These are phyloP conservation scores for Mastacembelus armatus DNA, from an alignment of 2,797 vertebrate species.

Conservation along the genomic window DNA sequence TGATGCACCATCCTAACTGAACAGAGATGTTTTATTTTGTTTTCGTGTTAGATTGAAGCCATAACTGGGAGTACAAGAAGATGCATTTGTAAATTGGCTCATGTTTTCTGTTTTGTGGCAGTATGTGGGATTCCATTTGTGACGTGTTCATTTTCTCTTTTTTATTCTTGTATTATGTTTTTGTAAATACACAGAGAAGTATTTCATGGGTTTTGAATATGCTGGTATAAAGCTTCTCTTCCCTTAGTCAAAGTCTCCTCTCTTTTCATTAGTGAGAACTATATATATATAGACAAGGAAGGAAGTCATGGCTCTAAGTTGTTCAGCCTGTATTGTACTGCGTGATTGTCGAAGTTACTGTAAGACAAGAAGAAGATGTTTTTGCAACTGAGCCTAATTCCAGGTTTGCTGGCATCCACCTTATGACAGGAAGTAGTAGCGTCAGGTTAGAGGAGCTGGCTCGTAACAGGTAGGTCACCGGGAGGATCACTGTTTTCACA, in stretches of 20 bases:
- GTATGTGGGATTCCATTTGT: conserved; percentile 79
- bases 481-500: no score
- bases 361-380: no score
- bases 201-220: conserved; percentile 84
- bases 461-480: no score
- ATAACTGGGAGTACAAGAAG: conserved; percentile 76
- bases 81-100: conserved; percentile 83
- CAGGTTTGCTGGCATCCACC: no score
- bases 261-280: conserved; percentile 29
- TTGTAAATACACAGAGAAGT: conserved; percentile 86
- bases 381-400: no score
- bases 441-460: no score
- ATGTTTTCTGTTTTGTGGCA: conserved; percentile 72
- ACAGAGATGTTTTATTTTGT: conserved; percentile 68
- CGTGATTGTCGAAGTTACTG: no score
- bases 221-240: conserved; percentile 84
- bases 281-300: not conserved
- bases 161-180: conserved; percentile 84
- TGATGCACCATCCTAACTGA: conserved; percentile 52
- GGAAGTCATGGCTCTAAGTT: not conserved
- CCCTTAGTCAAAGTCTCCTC: conserved; percentile 63
- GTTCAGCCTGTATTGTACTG: no score
- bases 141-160: conserved; percentile 81
- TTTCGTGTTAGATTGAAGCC: conserved; percentile 79
- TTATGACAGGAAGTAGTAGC: no score